Conservation (phyloP, 2,113 vertebrate species). For the Murina feae region DNA sequence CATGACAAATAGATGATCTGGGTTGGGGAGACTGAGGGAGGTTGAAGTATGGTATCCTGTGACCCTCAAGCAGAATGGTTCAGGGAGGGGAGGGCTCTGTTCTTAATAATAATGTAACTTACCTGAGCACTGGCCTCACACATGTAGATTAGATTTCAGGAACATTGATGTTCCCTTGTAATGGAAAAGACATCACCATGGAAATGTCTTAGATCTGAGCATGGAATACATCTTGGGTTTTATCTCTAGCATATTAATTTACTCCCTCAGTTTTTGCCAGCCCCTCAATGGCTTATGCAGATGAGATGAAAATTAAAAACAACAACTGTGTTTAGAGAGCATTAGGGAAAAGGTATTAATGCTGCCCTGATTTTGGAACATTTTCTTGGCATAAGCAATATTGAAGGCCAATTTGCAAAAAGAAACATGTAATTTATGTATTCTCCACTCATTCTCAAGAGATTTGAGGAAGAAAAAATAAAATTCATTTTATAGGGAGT, state of each 20-base stretch:
- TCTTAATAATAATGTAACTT: neutral
- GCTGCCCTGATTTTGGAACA: conserved; percentile 20
- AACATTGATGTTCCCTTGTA: neutral
- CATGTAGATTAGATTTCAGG: neutral
- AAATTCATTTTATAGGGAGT: neutral
- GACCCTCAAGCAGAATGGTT: neutral
- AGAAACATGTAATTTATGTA: conserved; percentile 45
- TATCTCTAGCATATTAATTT: neutral
- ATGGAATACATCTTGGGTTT: neutral
- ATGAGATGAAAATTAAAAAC: neutral
- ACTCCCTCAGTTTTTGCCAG: neutral
- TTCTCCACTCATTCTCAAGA: conserved; percentile 2
- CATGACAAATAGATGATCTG: neutral
- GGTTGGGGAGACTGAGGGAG: rapidly evolving
- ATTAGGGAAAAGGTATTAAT: conserved; percentile 35
- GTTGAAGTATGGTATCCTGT: no score
- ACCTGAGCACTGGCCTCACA: neutral
- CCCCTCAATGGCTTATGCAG: neutral
- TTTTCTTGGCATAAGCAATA: conserved; percentile 42
- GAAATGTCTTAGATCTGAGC: neutral
- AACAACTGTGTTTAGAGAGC: neutral
- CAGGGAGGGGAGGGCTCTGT: no score
- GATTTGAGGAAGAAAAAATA: conserved; percentile 23
- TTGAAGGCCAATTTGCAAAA: conserved; percentile 17
- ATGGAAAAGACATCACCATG: neutral